Base-by-base conservation (phyloP, 2,888 invertebrate species). In the Mallateleia sp. region DNA sequence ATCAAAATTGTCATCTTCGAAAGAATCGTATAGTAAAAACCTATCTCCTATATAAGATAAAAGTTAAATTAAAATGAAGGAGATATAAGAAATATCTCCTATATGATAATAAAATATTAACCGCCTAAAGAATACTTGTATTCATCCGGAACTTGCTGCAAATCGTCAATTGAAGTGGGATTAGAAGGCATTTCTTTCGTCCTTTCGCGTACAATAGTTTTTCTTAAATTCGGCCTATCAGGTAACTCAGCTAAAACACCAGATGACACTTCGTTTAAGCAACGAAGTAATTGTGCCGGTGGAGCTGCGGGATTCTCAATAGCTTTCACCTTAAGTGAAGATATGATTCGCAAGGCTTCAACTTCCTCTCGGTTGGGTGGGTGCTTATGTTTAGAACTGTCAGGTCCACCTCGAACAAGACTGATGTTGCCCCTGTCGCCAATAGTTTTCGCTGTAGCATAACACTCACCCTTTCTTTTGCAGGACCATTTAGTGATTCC, bases 131-230 rank as follows among this genome's bases (percentile, higher is more conserved):
- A n/a, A 20, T 75, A 64, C 67, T n/a, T 25, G n/a, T n/a, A n/a
- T n/a, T n/a, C n/a, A n/a, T n/a, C n/a, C n/a, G n/a, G n/a, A n/a
- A n/a, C n/a, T n/a, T n/a, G n/a, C n/a, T n/a, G n/a, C n/a, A n/a
- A n/a, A n/a, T n/a, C n/a, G n/a, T n/a, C n/a, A n/a, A n/a, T 20
- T 18, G 64, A n/a, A 14, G 75, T 38, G 0, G 75, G 75, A 64
- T 75, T 75, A 1, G 75, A 28, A 2, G 75, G 75, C 7, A 52
- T 25, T 6, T 75, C 32, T 38, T 75, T 75, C 24, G 50, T 32
- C 18, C 74, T 38, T 47, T 62, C 60, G 2, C 74, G 45, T 3
- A 28, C 50, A 1, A 75, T 28, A 38, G 52, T 54, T 75, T 75
- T 75, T 8, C 52, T 24, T 11, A 75, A n/a, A 28, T 75, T 75